Evolutionary conservation across 2,888 invertebrate species (phyloP).

Genomic region (Apotomis capreana): DNA sequence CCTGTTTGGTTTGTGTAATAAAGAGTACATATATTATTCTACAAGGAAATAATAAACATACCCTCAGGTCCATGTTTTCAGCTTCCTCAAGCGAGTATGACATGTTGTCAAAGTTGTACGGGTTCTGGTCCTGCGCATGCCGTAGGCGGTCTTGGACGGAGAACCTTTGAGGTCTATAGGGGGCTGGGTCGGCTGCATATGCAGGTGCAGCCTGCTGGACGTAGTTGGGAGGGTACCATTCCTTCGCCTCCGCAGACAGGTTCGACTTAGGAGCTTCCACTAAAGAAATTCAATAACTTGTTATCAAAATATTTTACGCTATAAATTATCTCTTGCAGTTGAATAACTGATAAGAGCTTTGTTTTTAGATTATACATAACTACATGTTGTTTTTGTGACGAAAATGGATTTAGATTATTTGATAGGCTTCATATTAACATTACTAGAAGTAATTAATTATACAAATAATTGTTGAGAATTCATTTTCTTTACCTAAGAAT

Average conservation of each 20-base stretch:
- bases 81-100: slow-evolving; percentile 73
- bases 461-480: neutral
- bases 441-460: neutral
- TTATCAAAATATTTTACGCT: neutral
- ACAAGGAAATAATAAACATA: slow-evolving; percentile 46
- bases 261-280: slow-evolving; percentile 73
- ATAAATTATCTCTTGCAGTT: neutral
- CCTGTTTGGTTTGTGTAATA: too few species aligned
- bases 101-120: slow-evolving; percentile 74
- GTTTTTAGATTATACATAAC: neutral
- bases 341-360: neutral
- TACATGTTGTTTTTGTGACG: neutral
- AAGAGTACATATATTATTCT: too few species aligned
- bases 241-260: slow-evolving; percentile 83
- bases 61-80: slow-evolving; percentile 74
- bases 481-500: neutral
- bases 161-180: slow-evolving; percentile 68
- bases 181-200: slow-evolving; percentile 64
- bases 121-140: slow-evolving; percentile 75
- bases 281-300: slow-evolving; percentile 48
- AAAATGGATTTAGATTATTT: neutral
- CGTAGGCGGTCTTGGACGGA: slow-evolving; percentile 78
- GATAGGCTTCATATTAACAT: neutral
- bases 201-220: slow-evolving; percentile 63
- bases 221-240: slow-evolving; percentile 84